Conservation (phyloP, 2,797 vertebrate species). For the Peromyscus melanophrys region DNA sequence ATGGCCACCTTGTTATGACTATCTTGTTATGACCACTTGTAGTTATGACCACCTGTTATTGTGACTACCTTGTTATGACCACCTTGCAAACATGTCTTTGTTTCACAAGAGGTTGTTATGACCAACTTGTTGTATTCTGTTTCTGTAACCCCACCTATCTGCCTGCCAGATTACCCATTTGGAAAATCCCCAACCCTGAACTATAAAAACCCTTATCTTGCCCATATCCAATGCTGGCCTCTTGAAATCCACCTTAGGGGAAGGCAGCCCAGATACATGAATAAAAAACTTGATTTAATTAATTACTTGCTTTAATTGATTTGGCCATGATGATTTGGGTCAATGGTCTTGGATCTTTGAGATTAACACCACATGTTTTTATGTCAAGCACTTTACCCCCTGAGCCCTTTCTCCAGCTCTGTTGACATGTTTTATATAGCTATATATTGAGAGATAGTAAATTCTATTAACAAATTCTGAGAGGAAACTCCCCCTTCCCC, state of each 20-base stretch:
- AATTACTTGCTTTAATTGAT: neutral
- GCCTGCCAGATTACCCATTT: neutral
- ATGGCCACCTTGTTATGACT: neutral
- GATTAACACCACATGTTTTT: neutral
- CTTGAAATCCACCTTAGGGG: neutral
- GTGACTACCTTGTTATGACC: neutral
- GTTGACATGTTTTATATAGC: neutral
- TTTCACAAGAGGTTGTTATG: neutral
- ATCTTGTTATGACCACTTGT: neutral
- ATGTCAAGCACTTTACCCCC: neutral
- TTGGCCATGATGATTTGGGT: neutral
- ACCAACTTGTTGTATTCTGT: neutral
- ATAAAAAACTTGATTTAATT: neutral
- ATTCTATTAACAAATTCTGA: conserved; percentile 51
- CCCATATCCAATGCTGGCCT: too few relatives aligned
- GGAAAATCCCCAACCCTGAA: neutral
- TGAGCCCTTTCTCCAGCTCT: neutral
- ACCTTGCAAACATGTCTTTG: neutral
- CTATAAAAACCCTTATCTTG: neutral
- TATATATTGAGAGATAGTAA: neutral
- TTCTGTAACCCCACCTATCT: neutral
- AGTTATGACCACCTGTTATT: neutral
- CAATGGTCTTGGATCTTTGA: neutral
- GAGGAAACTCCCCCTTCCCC: neutral
- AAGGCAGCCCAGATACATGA: neutral